These are phyloP conservation scores for Corvus hawaiiensis DNA, from an alignment of 2,113 vertebrate genomes.

Conservation along the genomic window DNA sequence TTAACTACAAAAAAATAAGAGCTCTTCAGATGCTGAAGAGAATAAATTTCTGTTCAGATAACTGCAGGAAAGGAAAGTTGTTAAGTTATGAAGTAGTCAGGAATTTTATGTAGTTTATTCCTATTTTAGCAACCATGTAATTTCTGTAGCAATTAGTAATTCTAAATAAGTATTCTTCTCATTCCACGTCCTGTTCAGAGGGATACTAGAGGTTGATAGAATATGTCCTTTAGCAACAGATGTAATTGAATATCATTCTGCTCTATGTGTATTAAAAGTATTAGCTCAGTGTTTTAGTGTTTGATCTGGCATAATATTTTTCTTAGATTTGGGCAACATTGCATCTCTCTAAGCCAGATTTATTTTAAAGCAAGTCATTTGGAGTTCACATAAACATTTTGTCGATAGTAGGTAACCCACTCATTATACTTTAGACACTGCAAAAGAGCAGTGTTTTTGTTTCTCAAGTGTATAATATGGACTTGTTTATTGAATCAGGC, in stretches of 20 bases:
- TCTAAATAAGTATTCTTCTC: background rate
- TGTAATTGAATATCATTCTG: background rate
- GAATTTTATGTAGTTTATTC: background rate
- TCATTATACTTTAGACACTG: accelerated
- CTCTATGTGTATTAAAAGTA: background rate
- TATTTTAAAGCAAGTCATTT: background rate
- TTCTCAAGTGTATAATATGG: background rate
- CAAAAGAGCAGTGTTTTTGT: background rate
- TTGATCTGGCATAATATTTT: background rate
- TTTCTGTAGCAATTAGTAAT: background rate
- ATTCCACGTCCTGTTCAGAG: background rate
- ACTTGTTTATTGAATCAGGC: background rate
- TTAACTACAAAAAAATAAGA: background rate
- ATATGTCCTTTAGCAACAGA: background rate
- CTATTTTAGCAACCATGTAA: background rate
- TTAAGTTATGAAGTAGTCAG: background rate
- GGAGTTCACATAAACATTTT: background rate
- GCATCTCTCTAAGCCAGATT: background rate
- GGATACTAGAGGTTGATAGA: background rate
- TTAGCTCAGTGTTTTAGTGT: background rate
- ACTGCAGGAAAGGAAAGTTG: background rate
- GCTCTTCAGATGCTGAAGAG: background rate
- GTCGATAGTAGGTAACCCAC: background rate
- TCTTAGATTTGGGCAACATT: background rate
- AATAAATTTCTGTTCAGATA: background rate